These are phyloP conservation scores for Cecidostiba fungosa DNA, from an alignment of 2,888 invertebrate genomes.

Conservation along the genomic window DNA sequence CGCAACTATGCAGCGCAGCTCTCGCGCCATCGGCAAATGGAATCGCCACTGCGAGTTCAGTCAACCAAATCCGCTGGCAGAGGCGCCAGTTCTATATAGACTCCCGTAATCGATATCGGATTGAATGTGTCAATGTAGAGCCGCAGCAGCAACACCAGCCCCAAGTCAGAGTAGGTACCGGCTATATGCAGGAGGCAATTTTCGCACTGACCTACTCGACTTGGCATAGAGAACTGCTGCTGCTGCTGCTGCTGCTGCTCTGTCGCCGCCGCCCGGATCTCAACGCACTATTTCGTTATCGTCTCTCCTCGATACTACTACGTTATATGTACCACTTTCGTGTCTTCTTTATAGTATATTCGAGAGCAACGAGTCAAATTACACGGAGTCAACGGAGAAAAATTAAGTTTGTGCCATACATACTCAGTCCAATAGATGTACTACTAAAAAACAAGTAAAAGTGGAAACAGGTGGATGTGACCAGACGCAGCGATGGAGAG, in stretches of 20 bases:
- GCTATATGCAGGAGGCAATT: conserved; percentile 30
- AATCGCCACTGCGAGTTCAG: conserved; percentile 30
- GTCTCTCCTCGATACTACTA: too few relatives aligned
- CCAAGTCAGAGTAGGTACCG: too few relatives aligned
- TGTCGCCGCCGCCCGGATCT: neutral
- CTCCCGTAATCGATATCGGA: conserved; percentile 46
- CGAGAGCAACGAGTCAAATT: too few relatives aligned
- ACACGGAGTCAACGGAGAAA: too few relatives aligned
- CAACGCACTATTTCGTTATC: neutral
- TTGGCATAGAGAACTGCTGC: neutral
- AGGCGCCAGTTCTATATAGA: neutral
- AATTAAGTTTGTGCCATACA: too few relatives aligned
- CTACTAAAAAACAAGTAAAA: neutral
- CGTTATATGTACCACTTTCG: too few relatives aligned
- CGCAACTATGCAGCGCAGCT: neutral
- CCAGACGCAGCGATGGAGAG: too few relatives aligned
- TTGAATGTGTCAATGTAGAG: conserved; percentile 46
- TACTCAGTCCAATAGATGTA: too few relatives aligned
- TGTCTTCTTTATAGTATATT: too few relatives aligned
- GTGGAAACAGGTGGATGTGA: neutral
- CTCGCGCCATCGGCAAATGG: conserved; percentile 18
- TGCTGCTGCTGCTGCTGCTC: too few relatives aligned
- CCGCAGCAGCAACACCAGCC: neutral
- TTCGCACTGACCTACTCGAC: conserved; percentile 36
- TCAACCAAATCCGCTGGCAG: conserved; percentile 26